Percentiles rank a stretch among this genome's conserved stretches.
Evolutionary conservation across 1,140 invertebrate genomes (phyloP).

Genomic region (Hyles euphorbiae): DNA sequence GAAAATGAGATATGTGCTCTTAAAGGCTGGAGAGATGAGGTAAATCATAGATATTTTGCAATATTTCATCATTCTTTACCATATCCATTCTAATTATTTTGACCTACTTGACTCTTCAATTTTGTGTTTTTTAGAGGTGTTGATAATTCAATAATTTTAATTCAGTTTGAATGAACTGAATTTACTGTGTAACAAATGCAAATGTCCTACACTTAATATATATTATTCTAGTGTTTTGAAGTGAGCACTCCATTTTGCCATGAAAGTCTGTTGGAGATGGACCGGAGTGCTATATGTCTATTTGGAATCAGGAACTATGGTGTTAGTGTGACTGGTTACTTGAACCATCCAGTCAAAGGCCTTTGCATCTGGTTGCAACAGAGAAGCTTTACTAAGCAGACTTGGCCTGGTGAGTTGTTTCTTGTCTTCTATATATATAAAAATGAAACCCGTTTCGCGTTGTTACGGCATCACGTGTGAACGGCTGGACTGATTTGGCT

Average conservation of each 20-base stretch:
- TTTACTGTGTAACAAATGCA: no score
- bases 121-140: neutral
- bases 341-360: slow-evolving; percentile 87
- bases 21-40: slow-evolving; percentile 94
- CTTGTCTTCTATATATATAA: no score
- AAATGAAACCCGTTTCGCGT: neutral
- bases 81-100: neutral
- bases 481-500: no score
- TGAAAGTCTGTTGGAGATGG: slow-evolving; percentile 88
- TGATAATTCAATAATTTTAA: neutral
- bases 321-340: slow-evolving; percentile 95
- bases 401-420: slow-evolving; percentile 85
- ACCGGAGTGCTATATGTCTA: slow-evolving; percentile 92
- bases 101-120: neutral
- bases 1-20: slow-evolving; percentile 78
- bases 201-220: slow-evolving; percentile 1
- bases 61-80: neutral
- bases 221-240: slow-evolving; percentile 84
- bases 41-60: slow-evolving; percentile 37
- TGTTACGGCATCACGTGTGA: no score
- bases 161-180: neutral
- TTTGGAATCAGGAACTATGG: slow-evolving; percentile 96
- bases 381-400: slow-evolving; percentile 92
- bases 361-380: slow-evolving; percentile 95
- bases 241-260: slow-evolving; percentile 81